Conservation (phyloP, 2,888 invertebrate species). For the Scaptomyza polygonia region DNA sequence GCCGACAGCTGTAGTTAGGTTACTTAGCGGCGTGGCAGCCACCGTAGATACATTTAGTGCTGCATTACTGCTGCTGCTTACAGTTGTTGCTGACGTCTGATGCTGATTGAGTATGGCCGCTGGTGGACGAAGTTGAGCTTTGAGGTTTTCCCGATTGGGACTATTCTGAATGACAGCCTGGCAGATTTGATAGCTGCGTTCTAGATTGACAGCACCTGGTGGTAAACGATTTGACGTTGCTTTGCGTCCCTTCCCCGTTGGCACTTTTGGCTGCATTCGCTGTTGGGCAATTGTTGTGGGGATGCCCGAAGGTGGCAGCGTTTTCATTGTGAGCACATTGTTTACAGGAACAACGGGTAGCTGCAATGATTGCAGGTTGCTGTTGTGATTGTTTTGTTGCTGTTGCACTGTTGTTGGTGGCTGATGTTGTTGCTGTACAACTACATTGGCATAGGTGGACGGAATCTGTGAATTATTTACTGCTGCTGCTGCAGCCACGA, state of each 20-base stretch:
- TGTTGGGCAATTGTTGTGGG: constrained; percentile 84
- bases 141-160: constrained; percentile 93
- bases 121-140: constrained; percentile 93
- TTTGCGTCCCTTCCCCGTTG: constrained; percentile 83
- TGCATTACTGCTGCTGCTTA: constrained; percentile 61
- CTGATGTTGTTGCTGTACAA: constrained; percentile 36
- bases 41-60: constrained; percentile 68
- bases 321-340: constrained; percentile 78
- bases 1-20: constrained; percentile 41
- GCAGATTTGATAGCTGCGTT: constrained; percentile 97
- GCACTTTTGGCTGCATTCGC: constrained; percentile 79
- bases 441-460: constrained; percentile 75
- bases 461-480: constrained; percentile 68
- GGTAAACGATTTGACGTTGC: constrained; percentile 89
- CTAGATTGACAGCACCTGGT: constrained; percentile 95
- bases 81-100: constrained; percentile 34
- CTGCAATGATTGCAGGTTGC: constrained; percentile 66
- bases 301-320: constrained; percentile 79
- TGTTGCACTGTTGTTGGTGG: constrained; percentile 29
- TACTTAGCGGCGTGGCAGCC: constrained; percentile 65
- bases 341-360: constrained; percentile 82
- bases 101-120: constrained; percentile 88
- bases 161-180: constrained; percentile 97
- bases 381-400: constrained; percentile 57
- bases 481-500: constrained; percentile 29